Evolutionary conservation across 2,113 vertebrate genomes (phyloP).

Genomic region (Macquaria ambigua): DNA sequence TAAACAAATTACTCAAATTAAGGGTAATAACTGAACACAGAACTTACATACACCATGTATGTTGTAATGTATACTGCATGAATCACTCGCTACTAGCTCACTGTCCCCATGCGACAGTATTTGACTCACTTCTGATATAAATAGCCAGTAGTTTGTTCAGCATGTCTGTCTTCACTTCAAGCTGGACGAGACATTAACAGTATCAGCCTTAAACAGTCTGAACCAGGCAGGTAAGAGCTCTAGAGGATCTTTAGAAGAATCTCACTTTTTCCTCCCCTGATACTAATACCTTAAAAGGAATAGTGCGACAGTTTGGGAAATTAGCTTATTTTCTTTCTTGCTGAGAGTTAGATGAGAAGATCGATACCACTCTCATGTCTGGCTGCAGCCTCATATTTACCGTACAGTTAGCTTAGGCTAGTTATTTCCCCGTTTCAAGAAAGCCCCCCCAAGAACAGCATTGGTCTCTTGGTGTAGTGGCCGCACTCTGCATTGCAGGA

Average conservation of each 20-base stretch:
- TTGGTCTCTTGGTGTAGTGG: not conserved
- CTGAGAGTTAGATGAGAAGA: not conserved
- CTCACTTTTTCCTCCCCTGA: not conserved
- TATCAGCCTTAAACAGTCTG: not conserved
- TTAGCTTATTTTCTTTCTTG: not conserved
- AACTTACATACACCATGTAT: slow-evolving; percentile 10
- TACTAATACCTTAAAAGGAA: not conserved
- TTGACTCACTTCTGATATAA: slow-evolving; percentile 26
- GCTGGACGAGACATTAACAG: not conserved
- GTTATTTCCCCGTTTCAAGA: not conserved
- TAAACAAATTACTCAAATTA: slow-evolving; percentile 3
- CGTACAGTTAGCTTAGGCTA: not conserved
- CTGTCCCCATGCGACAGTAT: not conserved
- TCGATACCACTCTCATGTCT: not conserved
- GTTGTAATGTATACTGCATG: not conserved
- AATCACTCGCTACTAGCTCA: slow-evolving; percentile 14
- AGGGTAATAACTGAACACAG: slow-evolving; percentile 5
- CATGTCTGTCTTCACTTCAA: not conserved
- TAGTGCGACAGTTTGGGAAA: not conserved
- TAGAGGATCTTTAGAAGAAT: not conserved
- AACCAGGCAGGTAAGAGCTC: not conserved
- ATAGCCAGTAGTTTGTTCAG: not conserved
- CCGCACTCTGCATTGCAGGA: not conserved
- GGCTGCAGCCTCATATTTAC: not conserved
- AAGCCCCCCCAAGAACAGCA: not conserved